These are phyloP conservation scores for Tetraodon nigroviridis DNA, from an alignment of 2,113 vertebrate species.

Conservation along the genomic window DNA sequence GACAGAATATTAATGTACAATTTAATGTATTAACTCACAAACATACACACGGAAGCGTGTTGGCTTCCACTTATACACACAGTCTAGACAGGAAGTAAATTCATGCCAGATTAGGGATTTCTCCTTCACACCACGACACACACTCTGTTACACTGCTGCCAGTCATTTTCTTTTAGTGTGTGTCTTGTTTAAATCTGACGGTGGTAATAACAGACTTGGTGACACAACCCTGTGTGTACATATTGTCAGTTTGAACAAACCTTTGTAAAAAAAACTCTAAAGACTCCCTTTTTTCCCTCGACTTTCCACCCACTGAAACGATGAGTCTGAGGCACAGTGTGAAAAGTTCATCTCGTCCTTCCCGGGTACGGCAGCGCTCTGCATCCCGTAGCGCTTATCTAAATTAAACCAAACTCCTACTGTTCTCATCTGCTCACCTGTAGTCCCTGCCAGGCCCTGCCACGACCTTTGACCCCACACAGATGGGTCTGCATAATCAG, in stretches of 20 bases:
- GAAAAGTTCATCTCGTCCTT: constrained; percentile 73
- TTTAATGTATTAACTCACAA: constrained; percentile 11
- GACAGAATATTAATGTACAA: constrained; percentile 10
- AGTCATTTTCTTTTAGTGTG: constrained; percentile 41
- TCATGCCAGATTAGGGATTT: constrained; percentile 70
- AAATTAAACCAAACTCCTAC: constrained; percentile 71
- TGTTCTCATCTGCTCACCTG: constrained; percentile 75
- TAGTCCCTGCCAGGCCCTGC: constrained; percentile 71
- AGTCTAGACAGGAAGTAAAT: constrained; percentile 76
- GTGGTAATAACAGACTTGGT: constrained; percentile 18
- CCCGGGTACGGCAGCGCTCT: constrained; percentile 45
- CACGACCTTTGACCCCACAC: constrained; percentile 74
- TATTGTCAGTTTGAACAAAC: constrained; percentile 33
- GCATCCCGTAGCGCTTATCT: constrained; percentile 66
- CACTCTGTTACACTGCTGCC: constrained; percentile 24
- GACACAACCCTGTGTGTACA: constrained; percentile 11
- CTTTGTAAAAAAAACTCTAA: constrained; percentile 9
- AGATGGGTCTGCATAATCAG: constrained; percentile 81
- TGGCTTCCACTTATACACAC: constrained; percentile 24
- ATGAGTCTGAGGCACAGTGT: constrained; percentile 58
- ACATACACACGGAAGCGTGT: neutral
- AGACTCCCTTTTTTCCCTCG: constrained; percentile 33
- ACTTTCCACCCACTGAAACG: constrained; percentile 37
- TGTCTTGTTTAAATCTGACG: constrained; percentile 25
- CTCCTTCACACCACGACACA: constrained; percentile 52